Percentiles rank a stretch among this genome's conserved stretches.
phyloP scores from a whole-genome alignment of 2,888 invertebrate genomes.

The Limnephilus rhombicus region DNA sequence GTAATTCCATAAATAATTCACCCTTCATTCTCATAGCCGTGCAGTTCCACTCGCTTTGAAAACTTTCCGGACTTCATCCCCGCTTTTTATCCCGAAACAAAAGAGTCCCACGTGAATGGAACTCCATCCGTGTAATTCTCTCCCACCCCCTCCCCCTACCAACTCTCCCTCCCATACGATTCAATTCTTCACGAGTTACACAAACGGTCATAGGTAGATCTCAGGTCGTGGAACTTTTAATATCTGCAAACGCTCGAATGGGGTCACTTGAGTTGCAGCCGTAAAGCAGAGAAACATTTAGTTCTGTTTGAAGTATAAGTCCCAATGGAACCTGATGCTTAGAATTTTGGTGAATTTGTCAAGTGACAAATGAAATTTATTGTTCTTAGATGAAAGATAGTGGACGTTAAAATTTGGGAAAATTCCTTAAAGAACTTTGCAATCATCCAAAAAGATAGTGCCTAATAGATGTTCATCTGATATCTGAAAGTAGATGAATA shows the following conservation, averaged over 20 bases:
- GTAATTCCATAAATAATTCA: conserved; percentile 1
- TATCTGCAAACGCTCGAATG: neutral
- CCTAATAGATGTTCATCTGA: no score
- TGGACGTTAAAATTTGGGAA: neutral
- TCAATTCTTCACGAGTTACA: conserved; percentile 17
- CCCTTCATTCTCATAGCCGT: neutral
- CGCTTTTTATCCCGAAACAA: conserved; percentile 38
- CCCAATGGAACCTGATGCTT: neutral
- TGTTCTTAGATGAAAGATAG: neutral
- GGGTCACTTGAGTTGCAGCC: neutral
- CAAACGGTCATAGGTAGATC: neutral
- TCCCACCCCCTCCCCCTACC: neutral
- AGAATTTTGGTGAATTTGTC: neutral
- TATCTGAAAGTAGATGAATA: no score
- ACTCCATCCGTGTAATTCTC: conserved; percentile 44
- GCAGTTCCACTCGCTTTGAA: conserved; percentile 29
- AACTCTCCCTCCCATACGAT: neutral
- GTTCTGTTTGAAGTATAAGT: neutral
- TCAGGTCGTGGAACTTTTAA: conserved; percentile 1
- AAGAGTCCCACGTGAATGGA: conserved; percentile 35
- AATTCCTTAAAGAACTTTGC: no score
- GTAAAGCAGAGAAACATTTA: neutral
- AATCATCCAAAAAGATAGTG: no score
- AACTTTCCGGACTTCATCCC: conserved; percentile 19
- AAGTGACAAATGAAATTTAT: neutral